A percentile compares a stretch with the other conserved stretches of the same genome.
Conservation (phyloP, 2,113 vertebrate genomes). For the Callipepla squamata region DNA sequence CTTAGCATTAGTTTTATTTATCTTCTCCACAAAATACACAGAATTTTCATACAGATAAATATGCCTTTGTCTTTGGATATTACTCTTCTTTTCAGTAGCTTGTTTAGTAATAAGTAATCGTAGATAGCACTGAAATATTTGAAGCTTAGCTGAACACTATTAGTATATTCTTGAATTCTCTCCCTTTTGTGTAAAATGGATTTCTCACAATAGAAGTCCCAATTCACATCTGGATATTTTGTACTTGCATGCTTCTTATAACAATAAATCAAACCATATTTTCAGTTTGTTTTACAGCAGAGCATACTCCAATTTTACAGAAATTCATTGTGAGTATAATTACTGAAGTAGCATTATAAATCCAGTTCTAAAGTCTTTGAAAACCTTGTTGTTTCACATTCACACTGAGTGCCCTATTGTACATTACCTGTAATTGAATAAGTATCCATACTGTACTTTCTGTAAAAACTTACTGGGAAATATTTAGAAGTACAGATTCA, state of each 20-base stretch:
- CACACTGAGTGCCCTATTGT: not conserved
- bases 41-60: not conserved
- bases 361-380: not conserved
- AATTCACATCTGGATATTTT: not conserved
- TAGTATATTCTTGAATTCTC: not conserved
- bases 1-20: not conserved
- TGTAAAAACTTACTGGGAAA: not conserved
- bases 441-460: not conserved
- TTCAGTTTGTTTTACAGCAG: not conserved
- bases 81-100: not conserved
- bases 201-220: not conserved
- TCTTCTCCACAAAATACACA: not conserved
- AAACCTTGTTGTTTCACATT: not conserved
- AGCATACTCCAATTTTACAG: not conserved
- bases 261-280: slow-evolving; percentile 2
- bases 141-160: not conserved
- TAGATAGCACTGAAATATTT: not conserved
- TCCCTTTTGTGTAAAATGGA: not conserved
- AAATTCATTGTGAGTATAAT: not conserved
- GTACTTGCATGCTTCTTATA: not conserved
- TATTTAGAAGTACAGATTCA: not conserved
- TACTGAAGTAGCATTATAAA: not conserved
- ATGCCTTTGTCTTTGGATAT: not conserved
- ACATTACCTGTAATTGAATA: not conserved
- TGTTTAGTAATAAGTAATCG: not conserved